A percentile compares a stretch with the other conserved stretches of the same genome.
These are phyloP conservation scores for Channa striata DNA, from an alignment of 2,797 vertebrate genomes.

Conservation along the genomic window DNA sequence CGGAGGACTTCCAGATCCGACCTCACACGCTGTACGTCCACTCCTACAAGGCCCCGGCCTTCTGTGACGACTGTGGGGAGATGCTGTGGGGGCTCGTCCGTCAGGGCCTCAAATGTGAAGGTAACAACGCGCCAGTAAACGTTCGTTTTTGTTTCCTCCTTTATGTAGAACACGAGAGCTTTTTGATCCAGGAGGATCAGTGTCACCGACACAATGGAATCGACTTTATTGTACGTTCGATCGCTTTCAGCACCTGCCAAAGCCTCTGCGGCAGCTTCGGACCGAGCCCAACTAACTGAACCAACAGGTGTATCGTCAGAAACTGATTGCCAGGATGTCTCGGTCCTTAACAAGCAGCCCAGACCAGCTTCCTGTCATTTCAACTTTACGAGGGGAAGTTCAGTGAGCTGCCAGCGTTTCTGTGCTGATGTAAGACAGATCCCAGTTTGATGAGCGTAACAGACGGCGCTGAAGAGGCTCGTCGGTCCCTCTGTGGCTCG, in stretches of 20 bases:
- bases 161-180: too few relatives aligned
- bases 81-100: conserved; percentile 95
- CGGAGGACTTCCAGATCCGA: conserved; percentile 93
- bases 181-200: too few relatives aligned
- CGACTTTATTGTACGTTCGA: too few relatives aligned
- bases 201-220: too few relatives aligned
- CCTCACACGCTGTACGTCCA: conserved; percentile 92
- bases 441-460: not conserved
- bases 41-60: conserved; percentile 93
- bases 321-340: conserved; percentile 17
- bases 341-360: conserved; percentile 7
- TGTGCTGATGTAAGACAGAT: conserved; percentile 1
- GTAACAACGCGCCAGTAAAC: conserved; percentile 58
- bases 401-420: conserved; percentile 6
- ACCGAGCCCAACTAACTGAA: too few relatives aligned
- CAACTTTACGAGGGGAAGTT: conserved; percentile 9
- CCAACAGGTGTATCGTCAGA: too few relatives aligned
- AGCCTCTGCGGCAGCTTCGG: too few relatives aligned
- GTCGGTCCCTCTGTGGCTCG: not conserved
- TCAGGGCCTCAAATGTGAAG: conserved; percentile 93
- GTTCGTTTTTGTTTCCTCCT: too few relatives aligned
- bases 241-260: too few relatives aligned
- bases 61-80: conserved; percentile 94
- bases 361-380: conserved; percentile 18
- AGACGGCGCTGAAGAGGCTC: not conserved